Conservation (phyloP, 2,888 invertebrate genomes). For the Malachius bipustulatus region DNA sequence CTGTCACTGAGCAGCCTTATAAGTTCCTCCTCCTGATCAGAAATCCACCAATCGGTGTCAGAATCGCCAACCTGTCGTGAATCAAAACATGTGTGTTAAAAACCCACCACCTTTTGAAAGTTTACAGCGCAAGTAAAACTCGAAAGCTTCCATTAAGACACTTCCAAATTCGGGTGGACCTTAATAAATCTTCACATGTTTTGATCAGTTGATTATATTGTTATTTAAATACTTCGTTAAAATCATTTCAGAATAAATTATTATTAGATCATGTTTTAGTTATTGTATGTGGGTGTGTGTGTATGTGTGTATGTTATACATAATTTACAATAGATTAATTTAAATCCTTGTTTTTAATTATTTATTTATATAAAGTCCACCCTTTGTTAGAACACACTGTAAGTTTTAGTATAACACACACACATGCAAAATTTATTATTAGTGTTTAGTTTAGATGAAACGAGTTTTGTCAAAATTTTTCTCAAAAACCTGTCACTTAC, state of each 20-base stretch:
- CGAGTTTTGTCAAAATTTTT: no score
- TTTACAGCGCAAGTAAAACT: conserved; percentile 9
- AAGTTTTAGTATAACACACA: conserved; percentile 16
- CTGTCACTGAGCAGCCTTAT: conserved; percentile 60
- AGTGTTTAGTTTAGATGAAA: conserved; percentile 5
- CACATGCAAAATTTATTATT: conserved; percentile 18
- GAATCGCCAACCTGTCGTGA: conserved; percentile 43
- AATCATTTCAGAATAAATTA: no score
- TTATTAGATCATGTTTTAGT: no score
- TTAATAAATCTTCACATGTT: conserved; percentile 36
- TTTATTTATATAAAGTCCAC: conserved; percentile 40
- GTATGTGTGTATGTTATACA: no score
- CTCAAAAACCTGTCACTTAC: no score
- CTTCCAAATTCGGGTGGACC: conserved; percentile 35
- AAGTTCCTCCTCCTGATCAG: conserved; percentile 68
- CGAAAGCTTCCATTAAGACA: no score
- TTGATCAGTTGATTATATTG: no score
- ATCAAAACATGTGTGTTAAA: conserved; percentile 38
- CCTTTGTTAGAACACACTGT: conserved; percentile 22
- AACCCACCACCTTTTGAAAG: conserved; percentile 24
- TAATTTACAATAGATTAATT: no score
- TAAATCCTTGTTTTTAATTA: no score
- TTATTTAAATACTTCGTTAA: no score
- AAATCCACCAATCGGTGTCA: conserved; percentile 64
- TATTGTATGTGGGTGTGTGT: no score